phyloP scores from a whole-genome alignment of 2,888 invertebrate species.

The Stenolophus ochropezus region DNA sequence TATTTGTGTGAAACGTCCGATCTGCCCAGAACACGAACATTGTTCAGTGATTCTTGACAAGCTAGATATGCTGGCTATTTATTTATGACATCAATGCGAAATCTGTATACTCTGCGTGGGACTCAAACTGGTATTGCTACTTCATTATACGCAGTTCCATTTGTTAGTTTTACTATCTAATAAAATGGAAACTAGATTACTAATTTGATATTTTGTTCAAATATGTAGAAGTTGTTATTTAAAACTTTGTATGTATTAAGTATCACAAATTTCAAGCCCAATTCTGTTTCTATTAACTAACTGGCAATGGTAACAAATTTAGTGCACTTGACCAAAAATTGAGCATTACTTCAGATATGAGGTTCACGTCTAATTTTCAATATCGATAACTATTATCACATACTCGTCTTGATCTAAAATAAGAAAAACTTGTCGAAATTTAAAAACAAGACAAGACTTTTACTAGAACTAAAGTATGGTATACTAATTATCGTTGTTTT shows the following conservation, averaged over 20 bases:
- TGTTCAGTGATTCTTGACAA: slow-evolving; percentile 8
- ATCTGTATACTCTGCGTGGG: slow-evolving; percentile 32
- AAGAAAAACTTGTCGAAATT: no score
- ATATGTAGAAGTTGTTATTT: neutral
- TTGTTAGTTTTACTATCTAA: neutral
- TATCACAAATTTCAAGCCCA: neutral
- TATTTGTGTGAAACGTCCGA: neutral
- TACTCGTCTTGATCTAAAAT: no score
- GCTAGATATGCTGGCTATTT: slow-evolving; percentile 41
- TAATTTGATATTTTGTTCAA: neutral
- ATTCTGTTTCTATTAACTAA: no score
- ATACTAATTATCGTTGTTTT: no score
- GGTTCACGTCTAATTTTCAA: no score
- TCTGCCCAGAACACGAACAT: neutral
- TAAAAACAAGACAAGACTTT: no score
- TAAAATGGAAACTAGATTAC: neutral
- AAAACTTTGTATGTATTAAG: neutral
- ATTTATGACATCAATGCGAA: slow-evolving; percentile 41
- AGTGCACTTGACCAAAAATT: no score
- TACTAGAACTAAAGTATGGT: no score
- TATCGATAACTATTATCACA: no score
- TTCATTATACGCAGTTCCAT: slow-evolving; percentile 28
- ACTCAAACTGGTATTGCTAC: slow-evolving; percentile 44
- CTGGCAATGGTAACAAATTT: no score
- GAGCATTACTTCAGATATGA: no score